A percentile compares a stretch with the other conserved stretches of the same genome.
Evolutionary conservation across 2,888 invertebrate genomes (phyloP).

Genomic region (Synanthedon tipuliformis): DNA sequence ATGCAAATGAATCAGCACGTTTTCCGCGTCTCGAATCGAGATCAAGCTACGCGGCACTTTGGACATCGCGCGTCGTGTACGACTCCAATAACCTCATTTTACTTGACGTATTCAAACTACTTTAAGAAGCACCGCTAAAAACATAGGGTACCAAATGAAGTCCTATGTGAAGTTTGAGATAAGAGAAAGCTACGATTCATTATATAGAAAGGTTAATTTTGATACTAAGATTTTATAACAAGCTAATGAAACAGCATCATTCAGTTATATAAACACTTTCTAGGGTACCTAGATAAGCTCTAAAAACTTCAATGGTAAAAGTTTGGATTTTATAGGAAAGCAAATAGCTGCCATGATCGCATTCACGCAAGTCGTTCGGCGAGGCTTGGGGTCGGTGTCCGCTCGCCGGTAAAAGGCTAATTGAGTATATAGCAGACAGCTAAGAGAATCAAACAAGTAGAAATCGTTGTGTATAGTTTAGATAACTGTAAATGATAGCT

Average conservation of each 20-base stretch:
- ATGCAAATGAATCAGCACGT: slow-evolving; percentile 69
- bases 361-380: slow-evolving; percentile 65
- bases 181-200: slow-evolving; percentile 62
- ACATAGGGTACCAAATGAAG: slow-evolving; percentile 23
- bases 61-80: slow-evolving; percentile 19
- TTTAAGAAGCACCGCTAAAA: slow-evolving; percentile 23
- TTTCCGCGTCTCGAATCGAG: slow-evolving; percentile 50
- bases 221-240: slow-evolving; percentile 44
- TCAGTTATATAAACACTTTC: slow-evolving; percentile 51
- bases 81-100: slow-evolving; percentile 63
- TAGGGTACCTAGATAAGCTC: slow-evolving; percentile 6
- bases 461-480: slow-evolving; percentile 17
- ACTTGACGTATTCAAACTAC: slow-evolving; percentile 17
- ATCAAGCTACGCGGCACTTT: slow-evolving; percentile 64
- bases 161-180: slow-evolving; percentile 43
- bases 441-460: slow-evolving; percentile 24
- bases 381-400: slow-evolving; percentile 77
- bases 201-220: slow-evolving; percentile 62
- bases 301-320: slow-evolving; percentile 15
- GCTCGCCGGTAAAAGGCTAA: slow-evolving; percentile 70
- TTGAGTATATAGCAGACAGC: slow-evolving; percentile 34
- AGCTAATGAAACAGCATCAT: slow-evolving; percentile 24
- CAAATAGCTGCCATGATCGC: slow-evolving; percentile 68
- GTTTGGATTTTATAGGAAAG: slow-evolving; percentile 43
- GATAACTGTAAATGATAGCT: slow-evolving; percentile 16